A percentile compares a stretch with the other conserved stretches of the same genome.
Conservation (phyloP, 2,888 invertebrate genomes). For the Acanthococcus lagerstroemiae region DNA sequence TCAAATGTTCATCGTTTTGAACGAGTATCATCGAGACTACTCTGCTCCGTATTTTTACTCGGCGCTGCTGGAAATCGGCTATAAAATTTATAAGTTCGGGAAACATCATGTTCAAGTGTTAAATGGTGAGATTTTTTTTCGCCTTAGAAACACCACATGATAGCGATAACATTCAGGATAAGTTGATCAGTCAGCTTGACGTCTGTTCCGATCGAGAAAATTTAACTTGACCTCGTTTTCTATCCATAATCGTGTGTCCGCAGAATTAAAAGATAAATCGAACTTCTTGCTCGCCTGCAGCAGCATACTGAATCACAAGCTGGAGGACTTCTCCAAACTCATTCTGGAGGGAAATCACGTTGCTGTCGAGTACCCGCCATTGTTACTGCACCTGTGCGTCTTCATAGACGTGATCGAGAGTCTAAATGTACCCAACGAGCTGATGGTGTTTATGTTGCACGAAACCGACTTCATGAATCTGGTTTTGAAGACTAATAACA, state of each 20-base stretch:
- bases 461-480: constrained; percentile 18
- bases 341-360: background rate
- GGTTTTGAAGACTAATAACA: background rate
- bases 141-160: too few species aligned
- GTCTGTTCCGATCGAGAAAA: too few species aligned
- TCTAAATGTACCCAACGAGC: constrained; percentile 1
- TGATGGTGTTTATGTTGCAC: constrained; percentile 4
- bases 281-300: constrained; percentile 11
- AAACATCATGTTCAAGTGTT: background rate
- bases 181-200: too few species aligned
- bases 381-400: constrained; percentile 14
- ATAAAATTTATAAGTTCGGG: constrained; percentile 15
- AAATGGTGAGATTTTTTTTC: background rate
- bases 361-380: constrained; percentile 12
- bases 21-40: constrained; percentile 7
- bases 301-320: constrained; percentile 2
- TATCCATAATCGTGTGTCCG: background rate
- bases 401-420: constrained; percentile 5
- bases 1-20: constrained; percentile 13
- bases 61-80: constrained; percentile 17
- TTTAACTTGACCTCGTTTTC: background rate
- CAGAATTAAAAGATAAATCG: constrained; percentile 9
- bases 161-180: too few species aligned
- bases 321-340: constrained; percentile 1
- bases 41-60: constrained; percentile 13